Evolutionary conservation across 1,140 invertebrate species (phyloP).

Genomic region (Drosophila truncata): DNA sequence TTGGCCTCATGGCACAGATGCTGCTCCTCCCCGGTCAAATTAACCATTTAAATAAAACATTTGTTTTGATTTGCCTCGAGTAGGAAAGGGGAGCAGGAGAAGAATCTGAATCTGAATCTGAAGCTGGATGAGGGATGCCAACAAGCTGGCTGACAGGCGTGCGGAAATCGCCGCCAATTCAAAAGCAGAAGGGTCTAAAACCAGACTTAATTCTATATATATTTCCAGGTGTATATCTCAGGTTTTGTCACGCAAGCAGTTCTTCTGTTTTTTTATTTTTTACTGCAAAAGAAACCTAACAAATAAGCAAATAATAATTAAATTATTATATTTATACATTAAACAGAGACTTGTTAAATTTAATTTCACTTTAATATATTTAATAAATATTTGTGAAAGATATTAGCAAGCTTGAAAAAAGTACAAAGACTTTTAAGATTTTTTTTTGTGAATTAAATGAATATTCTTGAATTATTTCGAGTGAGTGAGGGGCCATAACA

Average conservation of each 20-base stretch:
- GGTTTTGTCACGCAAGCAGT: constrained; percentile 39
- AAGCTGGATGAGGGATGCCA: constrained; percentile 6
- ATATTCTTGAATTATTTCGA: constrained; percentile 13
- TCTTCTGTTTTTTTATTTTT: background rate
- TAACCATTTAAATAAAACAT: constrained; percentile 83
- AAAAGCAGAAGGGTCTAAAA: background rate
- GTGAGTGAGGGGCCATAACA: constrained; percentile 37
- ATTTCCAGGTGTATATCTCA: background rate
- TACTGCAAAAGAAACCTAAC: background rate
- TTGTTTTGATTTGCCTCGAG: constrained; percentile 69
- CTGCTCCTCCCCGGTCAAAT: constrained; percentile 58
- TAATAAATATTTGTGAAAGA: background rate
- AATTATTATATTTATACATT: background rate
- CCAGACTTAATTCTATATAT: background rate
- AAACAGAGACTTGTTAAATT: background rate
- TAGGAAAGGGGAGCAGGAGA: background rate
- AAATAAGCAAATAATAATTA: background rate
- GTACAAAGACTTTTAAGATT: background rate
- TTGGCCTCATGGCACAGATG: constrained; percentile 51
- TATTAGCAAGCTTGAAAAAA: background rate
- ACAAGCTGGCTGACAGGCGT: constrained; percentile 60
- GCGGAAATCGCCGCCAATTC: constrained; percentile 28
- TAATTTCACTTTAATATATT: too few relatives aligned
- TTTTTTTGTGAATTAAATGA: background rate
- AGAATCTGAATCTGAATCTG: background rate